Evolutionary conservation across 2,797 vertebrate genomes (phyloP).

Genomic region (Phalanger gymnotis): DNA sequence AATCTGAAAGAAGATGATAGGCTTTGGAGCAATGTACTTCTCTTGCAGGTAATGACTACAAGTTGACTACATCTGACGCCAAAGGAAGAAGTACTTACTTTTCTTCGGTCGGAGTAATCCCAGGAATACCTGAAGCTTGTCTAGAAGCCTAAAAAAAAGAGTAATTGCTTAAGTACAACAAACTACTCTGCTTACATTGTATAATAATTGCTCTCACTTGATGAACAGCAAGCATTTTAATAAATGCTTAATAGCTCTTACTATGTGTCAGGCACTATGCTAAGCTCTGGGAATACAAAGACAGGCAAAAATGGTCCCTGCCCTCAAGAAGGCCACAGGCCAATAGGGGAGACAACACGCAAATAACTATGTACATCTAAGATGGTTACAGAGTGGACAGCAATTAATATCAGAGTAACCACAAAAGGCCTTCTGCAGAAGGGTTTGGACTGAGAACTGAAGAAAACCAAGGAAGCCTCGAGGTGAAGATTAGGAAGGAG

Average conservation of each 20-base stretch:
- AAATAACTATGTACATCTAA: not conserved
- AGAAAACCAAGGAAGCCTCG: not conserved
- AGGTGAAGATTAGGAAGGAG: not conserved
- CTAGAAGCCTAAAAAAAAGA: slow-evolving; percentile 91
- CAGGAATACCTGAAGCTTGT: slow-evolving; percentile 94
- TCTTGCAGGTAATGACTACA: slow-evolving; percentile 37
- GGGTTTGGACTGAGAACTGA: not conserved
- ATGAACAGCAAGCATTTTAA: not conserved
- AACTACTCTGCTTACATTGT: not conserved
- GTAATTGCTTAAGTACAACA: slow-evolving; percentile 33
- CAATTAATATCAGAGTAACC: not conserved
- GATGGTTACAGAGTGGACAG: not conserved
- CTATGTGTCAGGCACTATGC: not conserved
- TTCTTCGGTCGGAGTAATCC: slow-evolving; percentile 94
- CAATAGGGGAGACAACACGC: not conserved
- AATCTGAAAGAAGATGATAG: not conserved
- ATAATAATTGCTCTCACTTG: not conserved
- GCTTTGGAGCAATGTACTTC: not conserved
- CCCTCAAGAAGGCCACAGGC: not conserved
- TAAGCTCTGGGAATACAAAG: not conserved
- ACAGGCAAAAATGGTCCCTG: not conserved
- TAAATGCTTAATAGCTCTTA: not conserved
- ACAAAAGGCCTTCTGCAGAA: too few relatives aligned
- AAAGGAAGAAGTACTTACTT: slow-evolving; percentile 88
- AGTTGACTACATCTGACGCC: not conserved